Percentiles rank a stretch among this genome's conserved stretches.
phyloP scores from a whole-genome alignment of 2,888 invertebrate genomes.

The Gerris lacustris region DNA sequence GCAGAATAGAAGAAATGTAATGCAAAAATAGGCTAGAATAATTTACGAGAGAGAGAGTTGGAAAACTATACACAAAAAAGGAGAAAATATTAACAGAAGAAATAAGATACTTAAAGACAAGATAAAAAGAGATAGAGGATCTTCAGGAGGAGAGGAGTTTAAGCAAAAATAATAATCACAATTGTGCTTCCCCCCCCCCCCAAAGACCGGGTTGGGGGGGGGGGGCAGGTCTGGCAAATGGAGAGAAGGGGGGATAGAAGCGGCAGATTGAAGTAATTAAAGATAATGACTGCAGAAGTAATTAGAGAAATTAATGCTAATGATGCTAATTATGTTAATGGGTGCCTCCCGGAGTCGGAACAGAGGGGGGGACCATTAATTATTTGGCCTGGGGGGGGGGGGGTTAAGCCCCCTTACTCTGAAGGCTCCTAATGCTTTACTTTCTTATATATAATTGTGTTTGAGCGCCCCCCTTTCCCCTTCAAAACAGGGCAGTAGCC shows the following conservation, averaged over 20 bases:
- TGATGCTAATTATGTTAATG: conserved; percentile 30
- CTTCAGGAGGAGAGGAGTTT: conserved; percentile 14
- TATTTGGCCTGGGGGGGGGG: conserved; percentile 9
- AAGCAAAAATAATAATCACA: conserved; percentile 28
- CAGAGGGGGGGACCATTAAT: background rate
- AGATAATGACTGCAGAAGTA: conserved; percentile 29
- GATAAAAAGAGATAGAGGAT: conserved; percentile 4
- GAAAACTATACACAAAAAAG: background rate
- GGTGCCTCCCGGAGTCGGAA: conserved; percentile 15
- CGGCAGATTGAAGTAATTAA: conserved; percentile 30
- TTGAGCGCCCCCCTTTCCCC: background rate
- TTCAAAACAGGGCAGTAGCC: background rate
- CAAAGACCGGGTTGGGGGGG: too few relatives aligned
- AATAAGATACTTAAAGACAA: background rate
- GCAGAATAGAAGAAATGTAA: too few relatives aligned
- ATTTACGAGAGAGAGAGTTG: background rate
- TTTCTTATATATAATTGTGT: conserved; percentile 19
- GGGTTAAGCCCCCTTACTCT: conserved; percentile 11
- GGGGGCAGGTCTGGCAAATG: background rate
- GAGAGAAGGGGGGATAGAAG: conserved; percentile 8
- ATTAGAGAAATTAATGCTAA: conserved; percentile 30
- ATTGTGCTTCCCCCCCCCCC: conserved; percentile 20
- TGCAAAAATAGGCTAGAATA: too few relatives aligned
- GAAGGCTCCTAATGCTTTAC: conserved; percentile 17
- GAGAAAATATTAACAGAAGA: background rate